Evolutionary conservation across 2,888 invertebrate genomes (phyloP), one percentile per base, ranked within the genome.

Genomic region (Coenonympha glycerion): DNA sequence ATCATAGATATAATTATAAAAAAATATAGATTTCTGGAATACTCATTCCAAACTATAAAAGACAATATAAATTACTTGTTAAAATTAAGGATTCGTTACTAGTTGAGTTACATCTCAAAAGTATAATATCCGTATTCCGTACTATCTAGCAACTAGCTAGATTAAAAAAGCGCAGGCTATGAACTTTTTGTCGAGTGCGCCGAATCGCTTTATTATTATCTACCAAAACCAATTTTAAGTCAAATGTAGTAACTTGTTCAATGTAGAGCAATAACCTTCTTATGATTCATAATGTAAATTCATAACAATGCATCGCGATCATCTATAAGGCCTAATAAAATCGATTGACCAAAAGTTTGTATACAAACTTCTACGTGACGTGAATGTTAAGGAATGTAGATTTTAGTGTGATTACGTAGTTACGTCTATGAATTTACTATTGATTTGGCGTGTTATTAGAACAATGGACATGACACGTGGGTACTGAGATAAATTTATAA

Each of bases 271-370:
- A 37, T 22, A 22, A 37, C 21, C 21, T 19, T 13, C 21, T 19
- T 11, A 37, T 22, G 37, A 37, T 21, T 22, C 22, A 37, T 37
- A 22, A 15, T 31, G 5, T 28, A n/a, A 16, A 22, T 13, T 37
- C 22, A 37, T 22, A 37, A 37, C 11, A 37, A 37, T 37, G 37
- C 22, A 37, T 37, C 21, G 21, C 36, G 37, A 37, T 37, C 34
- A 36, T 3, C 21, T 22, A 37, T 37, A 18, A n/a, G 33, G 33
- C 33, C 18, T 33, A 19, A 22, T 22, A 37, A 37, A 37, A 37
- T 37, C 21, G 22, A 13, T 37, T 22, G 22, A 37, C 22, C 34
- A 36, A 36, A 37, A 22, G 22, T 37, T 37, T 37, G 22, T 22
- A n/a, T n/a, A 21, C 37, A n/a, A n/a, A n/a, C n/a, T n/a, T n/a